Evolutionary conservation across 2,888 invertebrate species (phyloP).

Genomic region (Drosophila niveifrons): DNA sequence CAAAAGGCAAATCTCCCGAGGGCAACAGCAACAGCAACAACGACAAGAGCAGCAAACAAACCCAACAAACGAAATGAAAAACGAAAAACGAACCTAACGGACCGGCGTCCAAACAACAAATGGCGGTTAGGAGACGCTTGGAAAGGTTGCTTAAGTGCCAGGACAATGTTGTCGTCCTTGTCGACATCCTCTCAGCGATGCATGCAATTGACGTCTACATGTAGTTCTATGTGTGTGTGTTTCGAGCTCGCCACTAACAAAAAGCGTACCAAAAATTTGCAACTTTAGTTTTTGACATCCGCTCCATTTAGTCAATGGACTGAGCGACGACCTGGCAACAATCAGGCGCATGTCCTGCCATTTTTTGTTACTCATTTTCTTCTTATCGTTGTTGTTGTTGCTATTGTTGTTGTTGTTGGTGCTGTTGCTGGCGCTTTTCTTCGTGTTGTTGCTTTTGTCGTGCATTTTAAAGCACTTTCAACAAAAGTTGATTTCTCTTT

Average conservation of each 20-base stretch:
- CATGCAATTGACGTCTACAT: conserved; percentile 61
- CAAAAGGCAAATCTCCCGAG: conserved; percentile 59
- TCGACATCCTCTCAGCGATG: conserved; percentile 49
- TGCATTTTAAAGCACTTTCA: conserved; percentile 80
- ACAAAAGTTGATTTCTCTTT: conserved; percentile 81
- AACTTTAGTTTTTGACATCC: conserved; percentile 78
- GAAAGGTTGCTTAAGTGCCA: conserved; percentile 60
- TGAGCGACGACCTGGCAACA: conserved; percentile 75
- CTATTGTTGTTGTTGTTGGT: conserved; percentile 3
- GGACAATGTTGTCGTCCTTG: conserved; percentile 56
- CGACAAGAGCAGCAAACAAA: conserved; percentile 43
- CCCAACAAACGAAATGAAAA: conserved; percentile 39
- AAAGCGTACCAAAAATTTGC: conserved; percentile 63
- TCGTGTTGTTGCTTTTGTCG: conserved; percentile 49
- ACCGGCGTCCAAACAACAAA: conserved; percentile 75
- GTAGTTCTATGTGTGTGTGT: conserved; percentile 19
- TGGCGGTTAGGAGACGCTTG: conserved; percentile 59
- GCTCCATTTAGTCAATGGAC: conserved; percentile 75
- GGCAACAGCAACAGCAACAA: conserved; percentile 39
- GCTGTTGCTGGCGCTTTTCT: conserved; percentile 5
- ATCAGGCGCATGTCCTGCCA: conserved; percentile 65
- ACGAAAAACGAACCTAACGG: conserved; percentile 56
- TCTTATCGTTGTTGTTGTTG: conserved; percentile 14
- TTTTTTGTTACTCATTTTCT: conserved; percentile 21
- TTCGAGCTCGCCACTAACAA: conserved; percentile 31